Base-by-base conservation (phyloP, 2,797 vertebrate species). In the Aldrovandia affinis region DNA sequence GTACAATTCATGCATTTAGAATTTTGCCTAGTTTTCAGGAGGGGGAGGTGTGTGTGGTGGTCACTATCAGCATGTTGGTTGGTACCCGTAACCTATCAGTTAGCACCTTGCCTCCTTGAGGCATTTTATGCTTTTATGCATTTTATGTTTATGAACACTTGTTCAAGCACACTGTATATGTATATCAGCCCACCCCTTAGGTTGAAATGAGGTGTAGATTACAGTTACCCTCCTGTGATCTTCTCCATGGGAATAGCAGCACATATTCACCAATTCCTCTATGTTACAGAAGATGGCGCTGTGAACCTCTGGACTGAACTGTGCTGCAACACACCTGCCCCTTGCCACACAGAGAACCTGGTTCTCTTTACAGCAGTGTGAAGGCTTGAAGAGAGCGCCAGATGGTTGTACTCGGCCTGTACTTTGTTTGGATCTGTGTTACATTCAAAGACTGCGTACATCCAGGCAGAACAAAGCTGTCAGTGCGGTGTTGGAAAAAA, bases 231-330 rank as follows among this genome's bases (percentile, higher is more conserved):
- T 36, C 18, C 65, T 4, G 14, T 70, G 22, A 36, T 70, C 33
- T 70, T 70, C 33, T 44, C 42, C 73, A 77, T 47, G 42, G 73
- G 22, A 77, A 22, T 9, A 20, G 22, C 9, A 8, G 25, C 14
- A 73, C 68, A 20, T 39, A 18, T 73, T 39, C 68, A 36, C 36
- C 0, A 73, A 42, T 44, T 77, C 73, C 73, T 44, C 20, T 47
- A 10, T 8, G 5, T 44, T 77, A 39, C 73, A 77, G 73, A 77
- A 77, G 73, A 77, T 77, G 73, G 73, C 39, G 22, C 73, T 77
- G 42, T n/a, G 39, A 77, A 47, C 73, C 73, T 47, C 73, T 44
- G 42, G 1, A 77, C 42, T 20, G 18, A 14, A 15, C 55, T 57
- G 55, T 47, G 42, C 2, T 77, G 20, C 12, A 57, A 57, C 25